Evolutionary conservation across 2,797 vertebrate genomes (phyloP).

Genomic region (Sardinella longiceps): DNA sequence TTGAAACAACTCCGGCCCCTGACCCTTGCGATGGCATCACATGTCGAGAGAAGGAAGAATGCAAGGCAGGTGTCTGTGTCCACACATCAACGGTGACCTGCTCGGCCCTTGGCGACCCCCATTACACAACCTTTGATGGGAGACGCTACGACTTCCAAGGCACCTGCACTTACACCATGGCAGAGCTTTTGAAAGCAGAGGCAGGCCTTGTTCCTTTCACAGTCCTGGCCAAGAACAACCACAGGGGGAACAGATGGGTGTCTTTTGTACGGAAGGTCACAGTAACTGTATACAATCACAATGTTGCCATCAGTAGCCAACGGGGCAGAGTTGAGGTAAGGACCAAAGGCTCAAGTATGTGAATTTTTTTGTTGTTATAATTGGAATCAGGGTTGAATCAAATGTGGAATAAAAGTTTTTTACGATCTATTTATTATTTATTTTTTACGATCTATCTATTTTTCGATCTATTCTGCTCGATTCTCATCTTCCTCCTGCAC

Average conservation of each 20-base stretch:
- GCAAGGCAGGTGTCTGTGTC: conserved; percentile 48
- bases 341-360: too few species aligned
- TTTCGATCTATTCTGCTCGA: too few species aligned
- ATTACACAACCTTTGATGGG: conserved; percentile 56
- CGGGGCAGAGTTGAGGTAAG: conserved; percentile 70
- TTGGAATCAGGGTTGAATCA: too few species aligned
- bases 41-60: conserved; percentile 55
- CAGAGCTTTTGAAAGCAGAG: conserved; percentile 50
- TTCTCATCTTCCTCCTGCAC: too few species aligned
- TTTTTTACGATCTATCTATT: too few species aligned
- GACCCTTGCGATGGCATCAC: conserved; percentile 55
- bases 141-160: conserved; percentile 56
- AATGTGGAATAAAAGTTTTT: too few species aligned
- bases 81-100: conserved; percentile 47
- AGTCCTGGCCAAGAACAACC: conserved; percentile 68
- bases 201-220: conserved; percentile 58
- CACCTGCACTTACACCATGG: conserved; percentile 62
- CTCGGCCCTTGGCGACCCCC: conserved; percentile 53
- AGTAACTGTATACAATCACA: conserved; percentile 55
- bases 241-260: conserved; percentile 55
- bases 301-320: conserved; percentile 65
- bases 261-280: conserved; percentile 57
- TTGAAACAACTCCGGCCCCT: not conserved
- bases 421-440: too few species aligned
- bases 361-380: too few species aligned